Evolutionary conservation across 1,140 invertebrate species (phyloP).

Genomic region (Brachionus calyciflorus): DNA sequence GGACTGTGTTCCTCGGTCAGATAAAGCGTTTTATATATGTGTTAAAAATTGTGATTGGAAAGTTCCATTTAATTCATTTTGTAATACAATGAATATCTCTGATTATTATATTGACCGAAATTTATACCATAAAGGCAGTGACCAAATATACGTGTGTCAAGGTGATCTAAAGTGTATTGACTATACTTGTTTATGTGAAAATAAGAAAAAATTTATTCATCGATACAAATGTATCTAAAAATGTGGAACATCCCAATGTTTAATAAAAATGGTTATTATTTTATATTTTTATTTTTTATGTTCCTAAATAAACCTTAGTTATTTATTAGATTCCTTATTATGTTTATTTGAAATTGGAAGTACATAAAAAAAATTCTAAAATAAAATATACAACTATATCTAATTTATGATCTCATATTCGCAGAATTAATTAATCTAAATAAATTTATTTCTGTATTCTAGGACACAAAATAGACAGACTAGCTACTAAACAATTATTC

Average conservation of each 20-base stretch:
- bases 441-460: too few species aligned
- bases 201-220: conserved; percentile 12
- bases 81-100: conserved; percentile 22
- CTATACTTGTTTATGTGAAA: not conserved
- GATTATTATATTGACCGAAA: not conserved
- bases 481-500: too few species aligned
- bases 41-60: conserved; percentile 36
- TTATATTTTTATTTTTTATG: not conserved
- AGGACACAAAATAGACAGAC: too few species aligned
- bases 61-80: conserved; percentile 25
- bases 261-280: not conserved
- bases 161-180: conserved; percentile 1
- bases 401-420: too few species aligned
- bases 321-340: too few species aligned
- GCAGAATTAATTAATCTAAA: too few species aligned
- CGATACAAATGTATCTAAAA: not conserved
- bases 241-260: not conserved
- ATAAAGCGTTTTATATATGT: not conserved
- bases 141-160: conserved; percentile 25
- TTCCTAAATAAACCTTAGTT: too few species aligned
- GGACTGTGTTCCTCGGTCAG: not conserved
- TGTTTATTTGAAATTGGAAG: too few species aligned
- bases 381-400: too few species aligned
- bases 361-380: too few species aligned
- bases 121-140: not conserved